Percentiles rank a stretch among this genome's conserved stretches.
Conservation (phyloP, 2,113 vertebrate genomes). For the Dinomys branickii region DNA sequence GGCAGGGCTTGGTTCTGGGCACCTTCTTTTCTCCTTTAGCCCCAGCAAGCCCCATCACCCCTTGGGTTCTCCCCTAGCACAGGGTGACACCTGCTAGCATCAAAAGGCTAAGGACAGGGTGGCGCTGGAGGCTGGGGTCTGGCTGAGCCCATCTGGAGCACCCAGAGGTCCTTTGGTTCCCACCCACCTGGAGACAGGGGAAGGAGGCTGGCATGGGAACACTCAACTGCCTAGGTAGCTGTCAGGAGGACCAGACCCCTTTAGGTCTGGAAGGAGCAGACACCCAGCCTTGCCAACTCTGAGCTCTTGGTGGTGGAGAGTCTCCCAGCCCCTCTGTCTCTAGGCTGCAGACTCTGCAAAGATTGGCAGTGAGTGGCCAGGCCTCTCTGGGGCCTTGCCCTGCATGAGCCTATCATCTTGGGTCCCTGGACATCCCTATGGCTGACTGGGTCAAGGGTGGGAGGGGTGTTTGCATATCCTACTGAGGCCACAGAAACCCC, state of each 20-base stretch:
- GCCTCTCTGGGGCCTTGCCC: background rate
- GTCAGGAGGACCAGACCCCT: background rate
- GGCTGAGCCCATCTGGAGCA: background rate
- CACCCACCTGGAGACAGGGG: background rate
- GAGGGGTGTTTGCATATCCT: too few species aligned
- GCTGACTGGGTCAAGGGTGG: background rate
- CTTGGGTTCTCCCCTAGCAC: too few species aligned
- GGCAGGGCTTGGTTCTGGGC: too few species aligned
- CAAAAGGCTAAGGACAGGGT: too few species aligned
- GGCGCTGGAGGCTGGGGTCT: background rate
- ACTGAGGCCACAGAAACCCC: background rate
- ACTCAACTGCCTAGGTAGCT: background rate
- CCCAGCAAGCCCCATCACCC: background rate
- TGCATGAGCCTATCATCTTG: background rate
- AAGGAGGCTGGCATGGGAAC: background rate
- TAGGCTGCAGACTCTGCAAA: background rate
- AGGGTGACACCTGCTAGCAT: background rate
- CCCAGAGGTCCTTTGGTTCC: background rate
- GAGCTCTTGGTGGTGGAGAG: background rate
- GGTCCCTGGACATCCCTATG: background rate
- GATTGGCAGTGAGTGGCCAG: background rate
- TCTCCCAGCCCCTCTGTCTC: background rate
- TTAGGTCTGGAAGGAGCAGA: background rate
- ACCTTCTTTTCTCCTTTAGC: background rate
- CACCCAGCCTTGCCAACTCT: background rate